A percentile compares a stretch with the other conserved stretches of the same genome.
These are phyloP conservation scores for Patella ulyssiponensis DNA, from an alignment of 2,888 invertebrate genomes.

Conservation along the genomic window DNA sequence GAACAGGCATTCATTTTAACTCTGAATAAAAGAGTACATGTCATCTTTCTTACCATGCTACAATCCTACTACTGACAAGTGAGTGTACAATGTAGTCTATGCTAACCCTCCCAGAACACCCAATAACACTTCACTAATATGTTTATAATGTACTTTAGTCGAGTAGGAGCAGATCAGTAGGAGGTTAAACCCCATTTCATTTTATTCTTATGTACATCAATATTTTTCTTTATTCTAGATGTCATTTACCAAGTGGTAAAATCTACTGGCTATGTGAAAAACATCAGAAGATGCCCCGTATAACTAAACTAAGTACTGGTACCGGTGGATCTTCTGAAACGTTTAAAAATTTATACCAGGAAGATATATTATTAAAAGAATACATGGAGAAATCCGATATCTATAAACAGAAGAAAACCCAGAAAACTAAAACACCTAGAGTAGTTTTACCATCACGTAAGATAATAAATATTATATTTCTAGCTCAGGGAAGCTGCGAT, in stretches of 20 bases:
- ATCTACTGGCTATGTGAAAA: conserved; percentile 62
- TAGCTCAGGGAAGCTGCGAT: no score
- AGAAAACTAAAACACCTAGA: neutral
- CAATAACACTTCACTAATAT: no score
- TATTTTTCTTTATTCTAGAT: conserved; percentile 40
- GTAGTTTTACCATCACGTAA: neutral
- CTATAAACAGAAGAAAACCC: conserved; percentile 43
- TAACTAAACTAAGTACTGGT: conserved; percentile 50
- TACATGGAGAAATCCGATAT: conserved; percentile 44
- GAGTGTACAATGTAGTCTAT: no score
- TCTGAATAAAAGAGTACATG: no score
- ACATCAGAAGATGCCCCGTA: conserved; percentile 58
- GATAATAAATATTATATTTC: neutral
- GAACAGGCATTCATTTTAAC: no score
- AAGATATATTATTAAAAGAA: conserved; percentile 57
- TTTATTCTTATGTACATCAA: no score
- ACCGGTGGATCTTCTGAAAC: conserved; percentile 40
- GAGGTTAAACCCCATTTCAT: neutral
- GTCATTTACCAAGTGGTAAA: conserved; percentile 64
- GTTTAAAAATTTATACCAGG: conserved; percentile 48
- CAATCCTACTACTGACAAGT: no score
- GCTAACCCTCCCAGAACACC: no score
- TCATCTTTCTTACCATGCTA: no score
- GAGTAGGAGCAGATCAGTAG: neutral
- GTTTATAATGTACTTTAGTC: no score